phyloP scores from a whole-genome alignment of 2,113 vertebrate species.

The Piaya cayana region DNA sequence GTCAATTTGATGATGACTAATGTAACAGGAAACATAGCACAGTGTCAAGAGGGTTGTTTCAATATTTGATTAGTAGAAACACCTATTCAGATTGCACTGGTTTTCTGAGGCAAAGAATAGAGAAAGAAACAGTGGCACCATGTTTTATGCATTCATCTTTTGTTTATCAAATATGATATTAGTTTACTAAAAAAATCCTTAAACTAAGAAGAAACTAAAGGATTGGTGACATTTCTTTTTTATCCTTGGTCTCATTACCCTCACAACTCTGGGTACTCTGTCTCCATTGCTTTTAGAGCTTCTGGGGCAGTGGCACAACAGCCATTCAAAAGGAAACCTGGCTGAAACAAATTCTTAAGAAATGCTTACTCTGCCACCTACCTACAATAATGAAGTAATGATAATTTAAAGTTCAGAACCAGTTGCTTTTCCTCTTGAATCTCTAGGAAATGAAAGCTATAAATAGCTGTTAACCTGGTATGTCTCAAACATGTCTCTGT shows the following conservation, averaged over 20 bases:
- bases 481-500: neutral
- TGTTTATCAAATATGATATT: neutral
- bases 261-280: neutral
- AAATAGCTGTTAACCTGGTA: neutral
- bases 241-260: neutral
- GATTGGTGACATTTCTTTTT: neutral
- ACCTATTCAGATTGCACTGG: neutral
- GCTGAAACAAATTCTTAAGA: neutral
- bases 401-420: neutral
- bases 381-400: neutral
- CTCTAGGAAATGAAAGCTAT: neutral
- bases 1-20: neutral
- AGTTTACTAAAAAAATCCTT: too few relatives aligned
- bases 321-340: neutral
- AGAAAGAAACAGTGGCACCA: neutral
- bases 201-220: neutral
- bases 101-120: neutral
- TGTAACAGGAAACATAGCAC: neutral
- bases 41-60: neutral
- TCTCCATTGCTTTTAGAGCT: neutral
- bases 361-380: neutral
- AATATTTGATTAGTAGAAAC: neutral
- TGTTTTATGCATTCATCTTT: neutral
- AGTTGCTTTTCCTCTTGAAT: neutral
- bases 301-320: neutral